phyloP scores from a whole-genome alignment of 2,113 vertebrate genomes.

The Ammodramus savannarum region DNA sequence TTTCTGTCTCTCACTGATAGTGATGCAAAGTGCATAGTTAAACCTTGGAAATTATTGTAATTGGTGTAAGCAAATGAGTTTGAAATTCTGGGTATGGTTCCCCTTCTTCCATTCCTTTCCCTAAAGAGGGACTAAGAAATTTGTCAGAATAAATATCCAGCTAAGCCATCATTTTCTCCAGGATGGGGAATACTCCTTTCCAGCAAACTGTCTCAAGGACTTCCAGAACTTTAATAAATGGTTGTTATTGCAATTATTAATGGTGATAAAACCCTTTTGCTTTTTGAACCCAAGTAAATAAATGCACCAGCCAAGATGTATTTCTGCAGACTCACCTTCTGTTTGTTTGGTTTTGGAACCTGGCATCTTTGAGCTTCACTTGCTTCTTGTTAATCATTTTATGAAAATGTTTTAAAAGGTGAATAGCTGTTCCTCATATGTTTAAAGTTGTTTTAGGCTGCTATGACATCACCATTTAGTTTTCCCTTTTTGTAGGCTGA shows the following conservation, averaged over 20 bases:
- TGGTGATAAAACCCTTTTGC: not conserved
- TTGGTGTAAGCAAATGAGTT: not conserved
- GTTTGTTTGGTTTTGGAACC: not conserved
- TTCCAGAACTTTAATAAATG: not conserved
- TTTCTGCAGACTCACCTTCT: not conserved
- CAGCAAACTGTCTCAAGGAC: not conserved
- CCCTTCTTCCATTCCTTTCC: not conserved
- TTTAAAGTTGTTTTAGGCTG: not conserved
- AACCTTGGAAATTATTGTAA: not conserved
- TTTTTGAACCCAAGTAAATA: not conserved
- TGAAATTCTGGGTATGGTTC: not conserved
- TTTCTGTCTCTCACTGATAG: not conserved
- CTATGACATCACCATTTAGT: not conserved
- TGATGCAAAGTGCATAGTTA: not conserved
- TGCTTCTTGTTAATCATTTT: not conserved
- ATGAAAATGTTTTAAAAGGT: not conserved
- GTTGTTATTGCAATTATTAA: not conserved
- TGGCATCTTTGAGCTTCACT: not conserved
- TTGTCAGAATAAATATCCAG: not conserved
- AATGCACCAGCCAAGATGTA: not conserved
- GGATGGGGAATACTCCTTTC: not conserved
- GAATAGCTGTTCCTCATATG: not conserved
- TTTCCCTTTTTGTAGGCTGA: not conserved
- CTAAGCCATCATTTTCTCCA: not conserved
- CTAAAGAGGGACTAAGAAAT: not conserved